Percentiles rank a stretch among this genome's conserved stretches.
Conservation (phyloP, 1,140 invertebrate genomes). For the Philaenus spumarius region DNA sequence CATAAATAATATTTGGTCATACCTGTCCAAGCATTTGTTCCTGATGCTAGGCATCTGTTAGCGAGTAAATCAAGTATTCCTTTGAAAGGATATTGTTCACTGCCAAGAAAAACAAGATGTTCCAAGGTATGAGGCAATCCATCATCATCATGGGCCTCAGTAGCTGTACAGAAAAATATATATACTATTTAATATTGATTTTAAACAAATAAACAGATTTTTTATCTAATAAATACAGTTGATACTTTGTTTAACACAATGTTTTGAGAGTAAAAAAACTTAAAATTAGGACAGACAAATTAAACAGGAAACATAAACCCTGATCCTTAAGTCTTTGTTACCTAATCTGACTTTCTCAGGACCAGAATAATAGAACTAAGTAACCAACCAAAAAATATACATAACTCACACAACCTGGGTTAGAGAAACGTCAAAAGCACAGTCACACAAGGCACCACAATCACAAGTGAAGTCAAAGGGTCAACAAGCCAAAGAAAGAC, state of each 20-base stretch:
- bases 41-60: constrained; percentile 81
- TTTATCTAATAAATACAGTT: neutral
- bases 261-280: neutral
- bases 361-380: too few relatives aligned
- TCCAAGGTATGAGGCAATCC: constrained; percentile 89
- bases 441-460: too few relatives aligned
- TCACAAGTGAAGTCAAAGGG: too few relatives aligned
- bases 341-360: too few relatives aligned
- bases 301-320: too few relatives aligned
- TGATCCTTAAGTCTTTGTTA: too few relatives aligned
- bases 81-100: constrained; percentile 84
- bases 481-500: too few relatives aligned
- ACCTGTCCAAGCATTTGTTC: constrained; percentile 78
- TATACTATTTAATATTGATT: neutral
- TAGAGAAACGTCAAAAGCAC: too few relatives aligned
- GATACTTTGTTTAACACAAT: neutral
- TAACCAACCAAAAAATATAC: too few relatives aligned
- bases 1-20: neutral
- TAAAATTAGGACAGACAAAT: neutral
- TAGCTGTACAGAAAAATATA: constrained; percentile 51
- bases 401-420: too few relatives aligned
- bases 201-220: neutral
- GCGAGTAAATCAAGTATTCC: constrained; percentile 82
- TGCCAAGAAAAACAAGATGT: constrained; percentile 87
- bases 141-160: constrained; percentile 86